Conservation (phyloP, 2,797 vertebrate species). For the Dendrocincla fuliginosa region DNA sequence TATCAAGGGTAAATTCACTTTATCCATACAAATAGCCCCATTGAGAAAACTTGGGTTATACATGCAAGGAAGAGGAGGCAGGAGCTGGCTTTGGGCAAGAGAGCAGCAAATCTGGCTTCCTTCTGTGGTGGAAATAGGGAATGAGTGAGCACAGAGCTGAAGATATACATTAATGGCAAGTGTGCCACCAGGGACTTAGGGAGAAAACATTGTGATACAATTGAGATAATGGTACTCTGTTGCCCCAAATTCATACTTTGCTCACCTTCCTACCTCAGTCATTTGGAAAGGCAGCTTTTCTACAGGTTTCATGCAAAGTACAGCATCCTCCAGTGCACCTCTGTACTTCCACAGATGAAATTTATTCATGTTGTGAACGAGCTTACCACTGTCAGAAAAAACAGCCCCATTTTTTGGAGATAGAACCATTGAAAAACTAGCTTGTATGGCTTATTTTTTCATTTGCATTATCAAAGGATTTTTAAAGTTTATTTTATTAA, state of each 20-base stretch:
- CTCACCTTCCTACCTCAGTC: fast-evolving
- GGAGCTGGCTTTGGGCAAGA: neutral
- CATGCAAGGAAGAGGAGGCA: fast-evolving
- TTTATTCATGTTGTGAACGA: neutral
- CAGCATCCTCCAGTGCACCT: neutral
- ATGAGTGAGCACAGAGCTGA: neutral
- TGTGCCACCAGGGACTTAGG: fast-evolving
- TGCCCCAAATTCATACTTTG: neutral
- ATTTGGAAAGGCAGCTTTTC: neutral
- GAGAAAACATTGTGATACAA: neutral
- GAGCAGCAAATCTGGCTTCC: neutral
- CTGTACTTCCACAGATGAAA: neutral
- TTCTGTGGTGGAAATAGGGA: neutral
- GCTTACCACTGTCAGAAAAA: neutral
- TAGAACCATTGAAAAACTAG: neutral
- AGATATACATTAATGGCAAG: neutral
- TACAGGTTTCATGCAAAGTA: fast-evolving
- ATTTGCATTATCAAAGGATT: neutral
- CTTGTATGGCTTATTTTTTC: neutral
- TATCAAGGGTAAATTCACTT: slow-evolving; percentile 36
- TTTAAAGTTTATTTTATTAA: neutral
- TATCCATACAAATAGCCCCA: neutral
- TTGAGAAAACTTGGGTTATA: neutral
- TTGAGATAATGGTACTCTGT: neutral
- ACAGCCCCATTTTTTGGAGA: neutral